Evolutionary conservation across 2,888 invertebrate species (phyloP), one percentile per base, ranked within the genome.

Genomic region (Sipha maydis): DNA sequence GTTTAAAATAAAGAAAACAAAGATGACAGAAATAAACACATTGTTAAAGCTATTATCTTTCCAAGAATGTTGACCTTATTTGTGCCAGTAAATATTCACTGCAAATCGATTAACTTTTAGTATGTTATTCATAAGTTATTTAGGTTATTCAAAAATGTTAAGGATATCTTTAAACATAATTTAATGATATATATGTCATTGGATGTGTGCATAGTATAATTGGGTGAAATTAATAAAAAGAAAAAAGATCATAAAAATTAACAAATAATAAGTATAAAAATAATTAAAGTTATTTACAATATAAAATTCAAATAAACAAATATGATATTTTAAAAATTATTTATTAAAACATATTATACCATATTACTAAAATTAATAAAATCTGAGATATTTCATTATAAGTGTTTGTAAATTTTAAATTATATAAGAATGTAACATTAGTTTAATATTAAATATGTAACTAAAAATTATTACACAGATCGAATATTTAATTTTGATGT

Each of bases 401-500:
- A n/a, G n/a, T 83, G 28, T 67, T 21, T 17, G n/a, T 31, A 21
- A 41, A 80, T 80, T 54, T 82, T 11, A 41, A 41, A 41, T 41
- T 69, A 25, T 41, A 69, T 28, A 41, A 41, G 8, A 2, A 69
- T 17, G 41, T 48, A 69, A 82, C 9, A 25, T 8, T 19, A 38
- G n/a, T 80, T 3, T 28, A 8, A 67, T 21, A 76, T 28, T 76
- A 84, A 61, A 38, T 38, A 61, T 28, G 38, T 11, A 31, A 67
- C 25, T 34, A 79, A 31, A 61, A 71, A 88, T 41, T 75, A 88
- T 41, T 75, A 88, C 7, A 88, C 86, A 61, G 86, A 80, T 73
- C 86, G 73, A 38, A 88, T 67, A 82, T 75, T 88, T 7, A 80
- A 41, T 73, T 88, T 88, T 17, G 86, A 88, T 25, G 75, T 61